phyloP scores from a whole-genome alignment of 2,797 vertebrate species.

The Euphonia xanthogaster region DNA sequence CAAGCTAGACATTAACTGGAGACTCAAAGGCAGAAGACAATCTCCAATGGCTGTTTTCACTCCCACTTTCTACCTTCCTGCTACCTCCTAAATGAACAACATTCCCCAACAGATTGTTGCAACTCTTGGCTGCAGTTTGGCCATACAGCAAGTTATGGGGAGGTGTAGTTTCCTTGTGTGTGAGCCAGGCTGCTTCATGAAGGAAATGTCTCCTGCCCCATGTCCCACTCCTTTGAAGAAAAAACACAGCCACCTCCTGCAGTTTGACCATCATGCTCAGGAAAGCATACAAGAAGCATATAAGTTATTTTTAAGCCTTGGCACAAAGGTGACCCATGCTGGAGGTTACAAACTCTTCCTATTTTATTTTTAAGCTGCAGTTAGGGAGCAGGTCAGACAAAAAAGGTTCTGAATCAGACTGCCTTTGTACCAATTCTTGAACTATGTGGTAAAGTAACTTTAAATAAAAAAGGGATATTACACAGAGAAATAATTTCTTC shows the following conservation, averaged over 20 bases:
- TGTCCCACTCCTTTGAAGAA: not conserved
- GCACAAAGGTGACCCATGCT: not conserved
- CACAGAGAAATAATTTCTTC: not conserved
- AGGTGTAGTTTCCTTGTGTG: not conserved
- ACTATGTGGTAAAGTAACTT: not conserved
- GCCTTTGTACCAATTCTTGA: not conserved
- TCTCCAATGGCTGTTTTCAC: not conserved
- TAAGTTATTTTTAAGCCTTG: not conserved
- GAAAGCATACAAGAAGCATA: not conserved
- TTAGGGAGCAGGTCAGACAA: not conserved
- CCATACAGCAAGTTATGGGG: rapidly evolving
- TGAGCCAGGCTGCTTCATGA: not conserved
- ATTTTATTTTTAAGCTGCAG: not conserved
- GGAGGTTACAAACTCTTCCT: not conserved
- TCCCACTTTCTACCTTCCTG: not conserved
- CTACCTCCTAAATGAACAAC: not conserved
- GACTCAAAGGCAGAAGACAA: not conserved
- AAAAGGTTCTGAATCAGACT: not conserved
- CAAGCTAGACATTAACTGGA: not conserved
- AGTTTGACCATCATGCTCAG: not conserved
- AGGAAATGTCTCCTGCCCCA: not conserved
- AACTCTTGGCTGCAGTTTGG: not conserved
- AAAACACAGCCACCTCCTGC: not conserved
- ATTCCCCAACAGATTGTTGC: not conserved
- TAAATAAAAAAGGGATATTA: not conserved